Base-by-base conservation (phyloP, 1,140 invertebrate species). In the Sipha flava region DNA sequence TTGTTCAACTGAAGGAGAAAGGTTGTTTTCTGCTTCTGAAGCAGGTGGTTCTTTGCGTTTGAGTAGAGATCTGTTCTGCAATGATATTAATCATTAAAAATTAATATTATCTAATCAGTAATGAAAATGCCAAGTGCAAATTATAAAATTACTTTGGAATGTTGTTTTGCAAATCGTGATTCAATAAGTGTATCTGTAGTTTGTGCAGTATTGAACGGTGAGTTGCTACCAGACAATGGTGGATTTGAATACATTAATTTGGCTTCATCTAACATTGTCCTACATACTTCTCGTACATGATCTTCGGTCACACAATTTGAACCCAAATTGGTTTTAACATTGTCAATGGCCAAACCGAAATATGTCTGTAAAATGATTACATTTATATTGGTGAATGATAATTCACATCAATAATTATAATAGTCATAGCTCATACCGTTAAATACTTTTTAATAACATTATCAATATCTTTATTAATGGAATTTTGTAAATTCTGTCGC, bases 321-420 rank as follows among this genome's bases (percentile, higher is more conserved):
- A 31, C 92, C 92, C 82, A 92, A 87, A 86, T 94, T 94, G 80
- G 88, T 86, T 82, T 88, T 88, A 72, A 94, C 92, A 84, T 94
- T 94, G 79, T 90, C 89, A n/a, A 94, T 89, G 47, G 91, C 93
- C 81, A 92, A 91, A 82, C 91, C 89, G 85, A 94, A 93, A 85
- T 91, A 91, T 87, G 89, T 90, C 90, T 92, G 84, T 79, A 89
- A 88, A 83, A 66, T 43, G 16, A 31, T 43, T 37, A 5, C 4
- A 23, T 5, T 23, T 14, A 45, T 29, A 16, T n/a, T 43, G 6
- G 6, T 68, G 7, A 57, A 57, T 9, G 10, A 29, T 18, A n/a
- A 45, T n/a, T 49, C n/a, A n/a, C 14, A 45, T 45, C 40, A 1
- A 4, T 18, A 45, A 68, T 29, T 45, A 26, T 3, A 45, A 2